A percentile compares a stretch with the other conserved stretches of the same genome.
phyloP scores from a whole-genome alignment of 2,888 invertebrate species.

The Dicyrtoma fusca region DNA sequence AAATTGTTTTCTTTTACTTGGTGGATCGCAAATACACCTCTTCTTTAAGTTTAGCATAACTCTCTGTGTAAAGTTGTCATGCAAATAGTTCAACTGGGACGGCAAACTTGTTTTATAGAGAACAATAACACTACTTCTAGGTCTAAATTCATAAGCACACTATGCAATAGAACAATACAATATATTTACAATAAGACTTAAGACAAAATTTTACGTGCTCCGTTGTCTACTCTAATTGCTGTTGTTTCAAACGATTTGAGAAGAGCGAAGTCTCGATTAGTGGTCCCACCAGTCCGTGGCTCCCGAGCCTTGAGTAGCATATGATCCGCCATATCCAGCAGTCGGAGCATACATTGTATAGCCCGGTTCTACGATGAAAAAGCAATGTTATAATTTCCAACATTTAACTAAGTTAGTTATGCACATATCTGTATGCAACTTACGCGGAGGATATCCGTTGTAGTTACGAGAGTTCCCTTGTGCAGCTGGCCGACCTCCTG shows the following conservation, averaged over 20 bases:
- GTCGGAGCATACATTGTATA: conserved; percentile 60
- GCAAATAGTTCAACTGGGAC: conserved; percentile 50
- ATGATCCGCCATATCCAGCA: conserved; percentile 62
- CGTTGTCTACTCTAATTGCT: conserved; percentile 16
- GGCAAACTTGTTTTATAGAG: conserved; percentile 51
- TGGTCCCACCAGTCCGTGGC: conserved; percentile 63
- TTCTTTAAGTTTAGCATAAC: conserved; percentile 22
- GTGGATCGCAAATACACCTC: conserved; percentile 32
- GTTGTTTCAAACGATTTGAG: neutral
- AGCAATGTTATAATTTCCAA: conserved; percentile 16
- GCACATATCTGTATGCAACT: conserved; percentile 25
- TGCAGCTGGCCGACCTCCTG: conserved; percentile 57
- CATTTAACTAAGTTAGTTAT: neutral
- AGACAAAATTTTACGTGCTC: conserved; percentile 28
- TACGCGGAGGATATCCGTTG: conserved; percentile 59
- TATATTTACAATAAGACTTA: conserved; percentile 29
- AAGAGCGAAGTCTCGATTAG: conserved; percentile 37
- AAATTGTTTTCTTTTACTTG: conserved; percentile 27
- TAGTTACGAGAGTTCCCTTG: conserved; percentile 59
- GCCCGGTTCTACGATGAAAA: conserved; percentile 44
- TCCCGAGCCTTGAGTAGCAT: conserved; percentile 60
- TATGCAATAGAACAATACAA: conserved; percentile 32
- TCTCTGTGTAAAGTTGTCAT: conserved; percentile 32
- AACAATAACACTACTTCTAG: conserved; percentile 32
- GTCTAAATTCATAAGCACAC: conserved; percentile 32